Base-by-base conservation (phyloP, 2,113 vertebrate species). In the Irena cyanogastra region DNA sequence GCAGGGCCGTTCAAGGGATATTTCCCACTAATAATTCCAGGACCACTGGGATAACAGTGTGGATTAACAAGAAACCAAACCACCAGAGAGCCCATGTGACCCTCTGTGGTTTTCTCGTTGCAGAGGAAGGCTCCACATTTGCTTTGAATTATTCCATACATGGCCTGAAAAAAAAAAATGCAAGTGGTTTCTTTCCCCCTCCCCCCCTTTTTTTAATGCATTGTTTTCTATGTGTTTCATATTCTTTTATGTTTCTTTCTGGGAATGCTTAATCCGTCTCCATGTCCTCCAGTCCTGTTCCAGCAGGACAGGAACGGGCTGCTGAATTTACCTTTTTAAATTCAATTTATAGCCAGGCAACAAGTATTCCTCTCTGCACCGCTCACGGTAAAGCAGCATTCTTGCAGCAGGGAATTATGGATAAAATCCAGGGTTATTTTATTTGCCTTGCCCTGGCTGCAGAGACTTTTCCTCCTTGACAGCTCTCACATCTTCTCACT, bases 221-320 rank as follows among this genome's bases (percentile, higher is more conserved):
- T 83, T 94, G 54, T 77, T 92, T 75, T 93, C 57, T 79, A 83
- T 18, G 91, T 95, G 89, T 94, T 95, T 96, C 87, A 83, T 95
- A 87, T 87, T 44, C n/a, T 85, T 96, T 97, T 90, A 92, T 87
- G 91, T 60, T 91, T 56, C 82, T 83, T n/a, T 70, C 26, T 44
- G 57, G 82, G 82, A 93, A 69, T 35, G 39, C 68, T 86, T 95
- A 52, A 95, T 91, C 83, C 69, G 23, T 26, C 78, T 77, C 59
- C 30, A 2, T 61, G 80, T 89, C 47, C 50, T 85, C 69, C 57
- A 35, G 64, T 27, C 35, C 66, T 71, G 20, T 50, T 92, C 42
- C 41, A 63, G 76, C 22, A 16, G 77, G 90, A 53, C 16, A 35
- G 16, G 26, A 90, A 88, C 3, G 27, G 49, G 30, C 42, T 80